Percentiles rank a stretch among this genome's conserved stretches.
These are phyloP conservation scores for Delphinapterus leucas DNA, from an alignment of 2,113 vertebrate species.

Conservation along the genomic window DNA sequence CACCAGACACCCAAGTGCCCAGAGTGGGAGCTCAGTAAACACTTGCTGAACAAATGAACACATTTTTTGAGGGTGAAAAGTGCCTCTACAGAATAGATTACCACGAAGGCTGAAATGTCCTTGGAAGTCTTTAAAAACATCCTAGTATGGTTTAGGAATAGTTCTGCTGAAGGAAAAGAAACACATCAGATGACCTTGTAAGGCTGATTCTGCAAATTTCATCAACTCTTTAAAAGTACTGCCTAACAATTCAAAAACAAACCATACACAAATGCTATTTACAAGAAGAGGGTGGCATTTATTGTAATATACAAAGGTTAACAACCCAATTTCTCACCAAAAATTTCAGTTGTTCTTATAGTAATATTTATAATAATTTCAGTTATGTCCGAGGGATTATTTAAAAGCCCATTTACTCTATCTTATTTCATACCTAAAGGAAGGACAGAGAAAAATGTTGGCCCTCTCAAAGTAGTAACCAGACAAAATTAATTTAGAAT, in stretches of 20 bases:
- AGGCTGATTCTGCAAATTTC: background rate
- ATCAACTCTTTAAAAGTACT: slow-evolving; percentile 16
- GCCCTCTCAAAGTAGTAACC: background rate
- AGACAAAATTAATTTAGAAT: slow-evolving; percentile 21
- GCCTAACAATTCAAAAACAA: slow-evolving; percentile 40
- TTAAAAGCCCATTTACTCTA: background rate
- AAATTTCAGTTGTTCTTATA: background rate
- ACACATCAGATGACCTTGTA: slow-evolving; percentile 48
- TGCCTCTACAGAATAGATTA: background rate
- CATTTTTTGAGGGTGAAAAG: slow-evolving; percentile 8
- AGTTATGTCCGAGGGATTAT: background rate
- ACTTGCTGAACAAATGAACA: background rate
- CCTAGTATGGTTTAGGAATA: background rate
- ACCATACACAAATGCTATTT: background rate
- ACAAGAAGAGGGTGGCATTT: background rate
- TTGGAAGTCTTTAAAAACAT: slow-evolving; percentile 47
- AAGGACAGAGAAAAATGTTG: background rate
- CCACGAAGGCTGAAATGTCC: background rate
- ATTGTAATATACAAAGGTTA: background rate
- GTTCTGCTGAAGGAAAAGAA: slow-evolving; percentile 28
- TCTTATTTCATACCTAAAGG: background rate
- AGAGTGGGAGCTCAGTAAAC: background rate
- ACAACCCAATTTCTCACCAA: background rate
- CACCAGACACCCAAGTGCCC: background rate
- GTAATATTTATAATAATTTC: background rate